A percentile compares a stretch with the other conserved stretches of the same genome.
Evolutionary conservation across 64 coral and sea anemone genomes (phyloP).

Genomic region (Anthopleura sola): DNA sequence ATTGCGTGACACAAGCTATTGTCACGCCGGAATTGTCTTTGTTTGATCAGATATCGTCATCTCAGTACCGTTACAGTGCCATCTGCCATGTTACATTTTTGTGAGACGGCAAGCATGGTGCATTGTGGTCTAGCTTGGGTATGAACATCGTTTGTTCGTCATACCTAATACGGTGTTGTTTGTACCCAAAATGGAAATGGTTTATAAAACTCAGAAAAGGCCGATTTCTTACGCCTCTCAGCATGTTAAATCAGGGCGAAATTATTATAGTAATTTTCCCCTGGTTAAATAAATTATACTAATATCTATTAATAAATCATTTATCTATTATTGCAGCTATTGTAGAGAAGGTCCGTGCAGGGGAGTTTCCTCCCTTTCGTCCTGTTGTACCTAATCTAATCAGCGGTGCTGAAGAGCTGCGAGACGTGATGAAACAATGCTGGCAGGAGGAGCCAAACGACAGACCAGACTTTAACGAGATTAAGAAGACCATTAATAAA

Average conservation of each 20-base stretch:
- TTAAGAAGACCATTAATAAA: constrained; percentile 80
- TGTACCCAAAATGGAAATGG: neutral
- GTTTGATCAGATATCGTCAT: too few relatives aligned
- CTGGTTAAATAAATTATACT: too few relatives aligned
- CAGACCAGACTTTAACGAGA: constrained; percentile 80
- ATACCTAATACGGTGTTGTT: too few relatives aligned
- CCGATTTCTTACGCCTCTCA: too few relatives aligned
- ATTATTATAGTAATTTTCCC: too few relatives aligned
- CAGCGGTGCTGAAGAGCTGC: constrained; percentile 53
- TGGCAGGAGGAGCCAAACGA: constrained; percentile 75
- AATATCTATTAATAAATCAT: neutral
- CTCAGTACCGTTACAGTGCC: too few relatives aligned
- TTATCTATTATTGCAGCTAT: constrained; percentile 71
- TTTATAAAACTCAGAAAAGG: too few relatives aligned
- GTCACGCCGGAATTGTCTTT: too few relatives aligned
- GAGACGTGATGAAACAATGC: constrained; percentile 87
- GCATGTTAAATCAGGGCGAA: too few relatives aligned
- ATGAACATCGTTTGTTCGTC: neutral
- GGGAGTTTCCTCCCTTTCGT: constrained; percentile 77
- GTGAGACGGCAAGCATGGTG: too few relatives aligned
- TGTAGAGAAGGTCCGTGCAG: constrained; percentile 51
- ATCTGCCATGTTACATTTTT: too few relatives aligned
- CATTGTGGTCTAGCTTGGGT: too few relatives aligned
- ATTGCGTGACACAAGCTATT: neutral
- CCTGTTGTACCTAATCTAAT: constrained; percentile 68